Evolutionary conservation across 1,140 invertebrate species (phyloP), one percentile per base, ranked within the genome.

Genomic region (Neotoxoptera formosana): DNA sequence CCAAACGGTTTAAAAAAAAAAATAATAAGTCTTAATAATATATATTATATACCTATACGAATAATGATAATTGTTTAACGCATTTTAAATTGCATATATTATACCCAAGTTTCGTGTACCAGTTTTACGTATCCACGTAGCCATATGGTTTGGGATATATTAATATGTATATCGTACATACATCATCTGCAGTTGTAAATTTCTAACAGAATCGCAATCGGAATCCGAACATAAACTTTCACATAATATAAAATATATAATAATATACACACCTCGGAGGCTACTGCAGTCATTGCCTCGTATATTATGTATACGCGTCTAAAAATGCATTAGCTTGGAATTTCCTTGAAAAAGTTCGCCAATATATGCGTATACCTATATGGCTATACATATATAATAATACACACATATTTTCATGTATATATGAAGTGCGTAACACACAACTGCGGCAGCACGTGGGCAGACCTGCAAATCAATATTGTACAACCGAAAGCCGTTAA

Each of bases 211-310:
- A 89, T 89, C 51, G 51, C 48, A 51, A 51, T 34, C 8, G 86
- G 86, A 87, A 87, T 30, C 34, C n/a, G 14, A 84, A 86, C 9
- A 89, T 56, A 36, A 56, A 89, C 51, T 53, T 89, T 89, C 88
- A 89, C 88, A 56, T 48, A 48, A 87, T 51, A 84, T 84, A n/a
- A 34, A 7, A n/a, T 34, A 41, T 23, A 83, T 87, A 87, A 21
- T n/a, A n/a, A n/a, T n/a, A n/a, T n/a, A 36, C 34, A 34, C 30
- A 34, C 30, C 14, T 14, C 14, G 14, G n/a, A 30, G 30, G 14
- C 3, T 67, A 60, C 23, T n/a, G n/a, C n/a, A n/a, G n/a, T 56
- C 53, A 2, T 60, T 60, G 25, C 56, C 0, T 11, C 48, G 7
- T 48, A 48, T n/a, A n/a, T 87, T 8, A 3, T 34, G n/a, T 48